phyloP scores from a whole-genome alignment of 2,113 vertebrate genomes.

The Hippolais icterina region DNA sequence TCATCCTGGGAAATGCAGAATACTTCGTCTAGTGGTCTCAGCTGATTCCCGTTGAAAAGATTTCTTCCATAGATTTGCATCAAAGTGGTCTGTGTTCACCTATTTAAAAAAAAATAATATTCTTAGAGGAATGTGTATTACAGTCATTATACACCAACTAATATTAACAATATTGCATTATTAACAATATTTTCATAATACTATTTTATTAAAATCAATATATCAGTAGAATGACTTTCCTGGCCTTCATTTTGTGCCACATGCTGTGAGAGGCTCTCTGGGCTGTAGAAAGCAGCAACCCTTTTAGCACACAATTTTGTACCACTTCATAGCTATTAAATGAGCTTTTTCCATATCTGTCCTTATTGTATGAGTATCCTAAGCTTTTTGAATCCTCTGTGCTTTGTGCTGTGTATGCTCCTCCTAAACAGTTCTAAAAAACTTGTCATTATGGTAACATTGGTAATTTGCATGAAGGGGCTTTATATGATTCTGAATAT shows the following conservation, averaged over 20 bases:
- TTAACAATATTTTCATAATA: conserved; percentile 15
- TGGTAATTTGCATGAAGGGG: neutral
- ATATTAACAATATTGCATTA: conserved; percentile 33
- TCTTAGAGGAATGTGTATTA: neutral
- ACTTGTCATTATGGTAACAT: neutral
- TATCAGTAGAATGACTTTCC: conserved; percentile 30
- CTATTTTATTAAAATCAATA: conserved; percentile 53
- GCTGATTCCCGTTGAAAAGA: neutral
- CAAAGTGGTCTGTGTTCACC: neutral
- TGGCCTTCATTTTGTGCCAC: neutral
- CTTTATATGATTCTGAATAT: neutral
- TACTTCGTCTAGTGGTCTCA: neutral
- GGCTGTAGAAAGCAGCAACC: neutral
- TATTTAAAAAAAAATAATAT: neutral
- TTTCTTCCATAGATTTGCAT: neutral
- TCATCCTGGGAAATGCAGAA: neutral
- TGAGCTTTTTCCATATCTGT: neutral
- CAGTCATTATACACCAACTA: neutral
- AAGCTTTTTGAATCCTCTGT: neutral
- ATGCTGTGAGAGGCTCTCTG: neutral
- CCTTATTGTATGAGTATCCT: neutral
- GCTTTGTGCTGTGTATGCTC: neutral
- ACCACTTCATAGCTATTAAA: neutral
- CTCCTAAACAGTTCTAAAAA: neutral
- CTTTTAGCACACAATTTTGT: neutral